Evolutionary conservation across 2,888 invertebrate genomes (phyloP).

Genomic region (Corythucha ciliata): DNA sequence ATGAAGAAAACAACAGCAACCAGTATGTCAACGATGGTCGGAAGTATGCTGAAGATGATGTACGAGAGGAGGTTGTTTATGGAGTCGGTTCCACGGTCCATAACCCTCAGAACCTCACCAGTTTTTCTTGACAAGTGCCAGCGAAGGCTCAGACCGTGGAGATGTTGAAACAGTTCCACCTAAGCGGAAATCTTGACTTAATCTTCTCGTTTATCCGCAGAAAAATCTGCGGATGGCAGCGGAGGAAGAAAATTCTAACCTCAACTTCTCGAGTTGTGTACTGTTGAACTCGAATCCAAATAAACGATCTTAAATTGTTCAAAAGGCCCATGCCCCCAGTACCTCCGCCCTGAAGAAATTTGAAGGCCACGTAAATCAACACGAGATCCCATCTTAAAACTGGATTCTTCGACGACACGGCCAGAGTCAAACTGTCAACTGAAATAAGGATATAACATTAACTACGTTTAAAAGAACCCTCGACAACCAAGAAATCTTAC

Average conservation of each 20-base stretch:
- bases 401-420: too few relatives aligned
- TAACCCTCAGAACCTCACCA: slow-evolving; percentile 89
- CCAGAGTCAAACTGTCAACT: slow-evolving; percentile 82
- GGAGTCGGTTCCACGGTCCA: slow-evolving; percentile 95
- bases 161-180: slow-evolving; percentile 74
- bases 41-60: slow-evolving; percentile 84
- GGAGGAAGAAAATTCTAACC: slow-evolving; percentile 43
- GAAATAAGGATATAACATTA: slow-evolving; percentile 38
- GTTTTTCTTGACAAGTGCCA: slow-evolving; percentile 96
- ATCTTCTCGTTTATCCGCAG: neutral
- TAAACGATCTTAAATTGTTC: slow-evolving; percentile 79
- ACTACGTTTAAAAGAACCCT: neutral
- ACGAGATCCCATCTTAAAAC: slow-evolving; percentile 92
- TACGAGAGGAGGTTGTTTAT: slow-evolving; percentile 88
- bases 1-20: slow-evolving; percentile 86
- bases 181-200: slow-evolving; percentile 40
- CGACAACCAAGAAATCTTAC: slow-evolving; percentile 46
- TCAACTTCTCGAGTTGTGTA: slow-evolving; percentile 89
- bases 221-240: too few relatives aligned
- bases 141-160: slow-evolving; percentile 79
- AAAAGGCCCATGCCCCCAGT: slow-evolving; percentile 85
- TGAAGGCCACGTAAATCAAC: slow-evolving; percentile 72
- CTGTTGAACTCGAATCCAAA: slow-evolving; percentile 95
- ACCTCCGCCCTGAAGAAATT: slow-evolving; percentile 93
- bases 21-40: slow-evolving; percentile 84